phyloP scores from a whole-genome alignment of 2,888 invertebrate genomes.

The Thymelicus acteon region DNA sequence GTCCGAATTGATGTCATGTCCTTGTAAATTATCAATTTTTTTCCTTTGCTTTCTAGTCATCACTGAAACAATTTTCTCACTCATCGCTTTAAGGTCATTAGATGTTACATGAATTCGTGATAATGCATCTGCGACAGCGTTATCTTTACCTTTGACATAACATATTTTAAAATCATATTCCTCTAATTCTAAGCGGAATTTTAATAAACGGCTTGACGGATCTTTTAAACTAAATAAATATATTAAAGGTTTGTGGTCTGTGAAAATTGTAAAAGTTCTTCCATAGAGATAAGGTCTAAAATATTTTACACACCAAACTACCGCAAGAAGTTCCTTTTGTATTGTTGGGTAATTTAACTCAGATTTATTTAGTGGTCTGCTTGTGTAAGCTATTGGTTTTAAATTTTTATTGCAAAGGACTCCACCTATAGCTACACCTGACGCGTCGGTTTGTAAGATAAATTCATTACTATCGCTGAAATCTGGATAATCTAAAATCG shows the following conservation, averaged over 20 bases:
- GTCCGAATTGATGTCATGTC: background rate
- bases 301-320: constrained; percentile 1
- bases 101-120: background rate
- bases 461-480: too few relatives aligned
- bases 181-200: background rate
- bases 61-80: background rate
- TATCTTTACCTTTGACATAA: background rate
- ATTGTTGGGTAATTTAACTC: background rate
- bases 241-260: too few relatives aligned
- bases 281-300: background rate
- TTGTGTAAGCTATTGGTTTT: too few relatives aligned
- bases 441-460: too few relatives aligned
- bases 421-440: too few relatives aligned
- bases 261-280: background rate
- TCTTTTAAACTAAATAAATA: constrained; percentile 1
- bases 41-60: constrained; percentile 2
- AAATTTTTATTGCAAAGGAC: too few relatives aligned
- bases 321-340: background rate
- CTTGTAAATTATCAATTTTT: background rate
- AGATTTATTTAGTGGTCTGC: background rate
- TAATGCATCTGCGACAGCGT: background rate
- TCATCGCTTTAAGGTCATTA: background rate
- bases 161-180: background rate
- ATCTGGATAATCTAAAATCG: too few relatives aligned
- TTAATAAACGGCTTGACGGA: background rate